Conservation (phyloP, 2,113 vertebrate species). For the Cercopithecus mona region DNA sequence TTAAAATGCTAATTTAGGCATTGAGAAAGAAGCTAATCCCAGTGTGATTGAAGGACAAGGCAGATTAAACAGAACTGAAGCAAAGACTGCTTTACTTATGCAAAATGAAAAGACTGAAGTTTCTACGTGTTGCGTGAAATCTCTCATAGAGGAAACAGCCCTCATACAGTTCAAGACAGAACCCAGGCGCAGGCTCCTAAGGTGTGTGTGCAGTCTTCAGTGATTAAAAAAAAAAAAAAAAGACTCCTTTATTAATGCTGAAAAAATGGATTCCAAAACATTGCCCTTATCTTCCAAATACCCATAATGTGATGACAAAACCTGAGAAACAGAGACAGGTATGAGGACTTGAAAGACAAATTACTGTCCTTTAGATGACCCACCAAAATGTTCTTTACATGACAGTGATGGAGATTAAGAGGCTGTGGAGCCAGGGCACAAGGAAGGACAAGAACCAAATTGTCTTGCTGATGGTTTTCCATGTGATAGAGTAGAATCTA, state of each 20-base stretch:
- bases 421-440: neutral
- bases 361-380: neutral
- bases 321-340: neutral
- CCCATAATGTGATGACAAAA: neutral
- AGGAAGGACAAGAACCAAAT: neutral
- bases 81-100: neutral
- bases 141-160: neutral
- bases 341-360: conserved; percentile 20
- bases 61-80: neutral
- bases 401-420: conserved; percentile 1
- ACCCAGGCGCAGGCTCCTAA: neutral
- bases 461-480: neutral
- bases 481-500: neutral
- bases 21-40: neutral
- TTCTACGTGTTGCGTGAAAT: neutral
- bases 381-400: conserved; percentile 40
- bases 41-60: neutral
- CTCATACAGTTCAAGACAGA: neutral
- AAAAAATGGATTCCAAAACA: conserved; percentile 7
- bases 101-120: neutral
- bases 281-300: neutral
- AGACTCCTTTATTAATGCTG: neutral
- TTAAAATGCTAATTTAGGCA: neutral
- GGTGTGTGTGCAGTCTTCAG: neutral
- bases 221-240: neutral